Evolutionary conservation across 2,888 invertebrate genomes (phyloP).

Genomic region (Tenthredo mesomela): DNA sequence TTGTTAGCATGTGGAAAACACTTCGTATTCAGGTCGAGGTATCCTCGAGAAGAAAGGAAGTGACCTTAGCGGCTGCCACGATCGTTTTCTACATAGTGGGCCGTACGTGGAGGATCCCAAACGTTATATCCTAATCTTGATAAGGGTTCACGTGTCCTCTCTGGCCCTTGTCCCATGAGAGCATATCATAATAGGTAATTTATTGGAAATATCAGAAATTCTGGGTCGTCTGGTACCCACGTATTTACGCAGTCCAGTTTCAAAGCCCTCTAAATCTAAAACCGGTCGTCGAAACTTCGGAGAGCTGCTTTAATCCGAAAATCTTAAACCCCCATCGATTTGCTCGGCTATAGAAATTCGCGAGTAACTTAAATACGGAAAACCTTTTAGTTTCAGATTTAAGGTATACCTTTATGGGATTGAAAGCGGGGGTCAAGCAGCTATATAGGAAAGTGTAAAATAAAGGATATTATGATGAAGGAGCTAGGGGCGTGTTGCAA

Average conservation of each 20-base stretch:
- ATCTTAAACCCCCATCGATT: conserved; percentile 19
- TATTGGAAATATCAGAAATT: conserved; percentile 45
- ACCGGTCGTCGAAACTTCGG: background rate
- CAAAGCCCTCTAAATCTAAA: conserved; percentile 18
- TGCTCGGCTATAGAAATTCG: background rate
- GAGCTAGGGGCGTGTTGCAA: background rate
- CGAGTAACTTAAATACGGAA: background rate
- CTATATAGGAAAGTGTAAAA: background rate
- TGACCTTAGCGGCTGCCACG: conserved; percentile 31
- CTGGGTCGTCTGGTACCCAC: conserved; percentile 23
- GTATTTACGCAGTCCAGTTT: conserved; percentile 3
- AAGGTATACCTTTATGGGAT: background rate
- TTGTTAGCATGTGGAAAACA: background rate
- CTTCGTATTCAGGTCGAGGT: conserved; percentile 15
- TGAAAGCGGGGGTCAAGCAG: background rate
- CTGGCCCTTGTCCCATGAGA: conserved; percentile 18
- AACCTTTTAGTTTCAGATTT: background rate
- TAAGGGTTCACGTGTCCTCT: conserved; percentile 50
- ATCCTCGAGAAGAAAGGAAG: background rate
- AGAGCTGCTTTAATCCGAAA: conserved; percentile 11
- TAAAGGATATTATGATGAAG: background rate
- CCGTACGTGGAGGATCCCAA: conserved; percentile 41
- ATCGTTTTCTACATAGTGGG: conserved; percentile 15
- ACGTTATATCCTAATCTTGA: conserved; percentile 47
- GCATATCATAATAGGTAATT: conserved; percentile 50